A percentile compares a stretch with the other conserved stretches of the same genome.
phyloP scores from a whole-genome alignment of 1,140 invertebrate species.

The Hestina assimilis region DNA sequence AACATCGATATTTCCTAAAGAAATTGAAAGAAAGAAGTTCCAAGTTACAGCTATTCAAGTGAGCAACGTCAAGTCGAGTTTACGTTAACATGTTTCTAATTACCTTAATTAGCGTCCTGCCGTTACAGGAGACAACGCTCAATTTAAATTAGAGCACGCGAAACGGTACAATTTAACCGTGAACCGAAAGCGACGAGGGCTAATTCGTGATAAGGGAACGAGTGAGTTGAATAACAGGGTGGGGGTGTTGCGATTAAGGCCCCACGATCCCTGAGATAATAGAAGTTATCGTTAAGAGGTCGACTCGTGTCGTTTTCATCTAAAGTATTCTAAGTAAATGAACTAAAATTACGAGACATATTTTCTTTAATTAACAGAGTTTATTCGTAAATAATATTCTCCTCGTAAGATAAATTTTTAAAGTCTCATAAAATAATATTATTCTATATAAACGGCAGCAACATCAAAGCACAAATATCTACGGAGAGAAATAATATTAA shows the following conservation, averaged over 20 bases:
- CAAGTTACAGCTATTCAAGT: too few species aligned
- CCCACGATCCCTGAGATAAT: constrained; percentile 45
- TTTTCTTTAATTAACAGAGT: background rate
- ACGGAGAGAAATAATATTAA: background rate
- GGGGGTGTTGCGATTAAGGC: constrained; percentile 49
- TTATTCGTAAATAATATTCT: background rate
- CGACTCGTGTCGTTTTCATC: constrained; percentile 9
- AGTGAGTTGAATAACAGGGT: constrained; percentile 49
- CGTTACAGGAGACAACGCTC: constrained; percentile 51
- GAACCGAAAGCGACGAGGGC: constrained; percentile 57
- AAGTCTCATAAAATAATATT: too few species aligned
- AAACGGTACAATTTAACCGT: constrained; percentile 62
- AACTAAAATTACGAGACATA: constrained; percentile 3
- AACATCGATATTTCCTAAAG: too few species aligned
- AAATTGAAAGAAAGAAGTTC: constrained; percentile 26
- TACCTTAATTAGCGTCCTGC: constrained; percentile 65
- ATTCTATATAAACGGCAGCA: too few species aligned
- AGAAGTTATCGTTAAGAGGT: constrained; percentile 44
- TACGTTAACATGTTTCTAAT: constrained; percentile 59
- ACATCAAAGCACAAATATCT: too few species aligned
- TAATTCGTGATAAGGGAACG: constrained; percentile 69
- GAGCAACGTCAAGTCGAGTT: too few species aligned
- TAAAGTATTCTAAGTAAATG: constrained; percentile 1
- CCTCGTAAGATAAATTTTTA: too few species aligned
- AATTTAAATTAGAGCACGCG: constrained; percentile 62